Evolutionary conservation across 2,113 vertebrate species (phyloP).

Genomic region (Electrona antarctica): DNA sequence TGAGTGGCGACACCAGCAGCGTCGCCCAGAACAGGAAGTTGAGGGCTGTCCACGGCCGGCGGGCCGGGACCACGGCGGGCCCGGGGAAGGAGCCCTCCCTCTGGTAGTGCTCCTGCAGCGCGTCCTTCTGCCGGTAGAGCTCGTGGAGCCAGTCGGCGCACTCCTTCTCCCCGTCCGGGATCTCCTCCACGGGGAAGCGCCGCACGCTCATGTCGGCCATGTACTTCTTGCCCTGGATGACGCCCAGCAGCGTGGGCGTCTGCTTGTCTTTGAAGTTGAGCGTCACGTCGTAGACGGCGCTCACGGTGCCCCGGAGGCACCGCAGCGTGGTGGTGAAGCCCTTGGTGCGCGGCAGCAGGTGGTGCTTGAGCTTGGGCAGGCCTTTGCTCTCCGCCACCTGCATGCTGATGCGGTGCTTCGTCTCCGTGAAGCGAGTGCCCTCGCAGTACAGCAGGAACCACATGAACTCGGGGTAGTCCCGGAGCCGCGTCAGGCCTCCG

Average conservation of each 20-base stretch:
- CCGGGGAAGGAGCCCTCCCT: slow-evolving; percentile 91
- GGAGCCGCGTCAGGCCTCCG: slow-evolving; percentile 81
- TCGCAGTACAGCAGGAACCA: slow-evolving; percentile 99
- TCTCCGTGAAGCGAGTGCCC: slow-evolving; percentile 96
- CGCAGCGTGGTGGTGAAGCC: slow-evolving; percentile 97
- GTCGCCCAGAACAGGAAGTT: slow-evolving; percentile 97
- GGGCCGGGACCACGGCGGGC: slow-evolving; percentile 81
- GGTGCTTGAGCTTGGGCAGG: slow-evolving; percentile 92
- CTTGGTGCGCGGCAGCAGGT: slow-evolving; percentile 95
- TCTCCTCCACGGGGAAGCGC: slow-evolving; percentile 92
- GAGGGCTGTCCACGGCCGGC: slow-evolving; percentile 91
- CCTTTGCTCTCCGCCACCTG: slow-evolving; percentile 96
- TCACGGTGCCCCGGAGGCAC: slow-evolving; percentile 94
- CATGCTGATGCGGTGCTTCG: slow-evolving; percentile 97
- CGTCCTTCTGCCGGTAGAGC: slow-evolving; percentile 98
- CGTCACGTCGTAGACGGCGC: slow-evolving; percentile 96
- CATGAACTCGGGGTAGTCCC: slow-evolving; percentile 95
- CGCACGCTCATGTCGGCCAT: slow-evolving; percentile 94
- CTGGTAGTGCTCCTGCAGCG: slow-evolving; percentile 90
- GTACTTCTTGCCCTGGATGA: slow-evolving; percentile 94
- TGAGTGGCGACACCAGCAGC: slow-evolving; percentile 92
- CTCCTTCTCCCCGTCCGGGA: slow-evolving; percentile 90
- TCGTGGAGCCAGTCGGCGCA: slow-evolving; percentile 95
- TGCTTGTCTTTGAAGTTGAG: slow-evolving; percentile 96
- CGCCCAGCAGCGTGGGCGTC: slow-evolving; percentile 92